phyloP scores from a whole-genome alignment of 2,797 vertebrate genomes.

The Neomorphus geoffroyi region DNA sequence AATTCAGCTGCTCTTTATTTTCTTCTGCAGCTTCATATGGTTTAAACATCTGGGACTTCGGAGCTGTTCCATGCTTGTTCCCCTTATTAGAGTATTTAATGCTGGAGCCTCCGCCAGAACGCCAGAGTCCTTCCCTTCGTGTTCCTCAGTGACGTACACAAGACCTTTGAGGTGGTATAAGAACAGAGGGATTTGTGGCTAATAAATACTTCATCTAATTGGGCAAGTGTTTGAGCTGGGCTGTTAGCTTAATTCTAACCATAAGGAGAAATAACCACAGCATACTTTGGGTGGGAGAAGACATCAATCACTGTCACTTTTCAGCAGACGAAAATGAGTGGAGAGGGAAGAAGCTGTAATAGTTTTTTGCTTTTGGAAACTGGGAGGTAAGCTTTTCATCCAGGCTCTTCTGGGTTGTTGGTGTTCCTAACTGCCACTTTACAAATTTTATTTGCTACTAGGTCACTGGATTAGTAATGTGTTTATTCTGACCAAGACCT shows the following conservation, averaged over 20 bases:
- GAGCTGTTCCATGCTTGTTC: constrained; percentile 16
- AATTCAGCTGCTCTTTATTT: constrained; percentile 65
- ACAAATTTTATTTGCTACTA: background rate
- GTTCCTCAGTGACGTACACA: constrained; percentile 48
- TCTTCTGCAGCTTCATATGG: constrained; percentile 51
- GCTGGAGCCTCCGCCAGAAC: background rate
- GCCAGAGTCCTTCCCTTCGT: constrained; percentile 54
- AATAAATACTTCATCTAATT: constrained; percentile 61
- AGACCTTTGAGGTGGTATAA: constrained; percentile 69
- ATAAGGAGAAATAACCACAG: constrained; percentile 46
- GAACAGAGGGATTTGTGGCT: constrained; percentile 64
- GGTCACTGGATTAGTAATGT: background rate
- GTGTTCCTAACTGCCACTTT: background rate
- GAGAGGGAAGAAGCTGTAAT: background rate
- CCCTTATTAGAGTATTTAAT: constrained; percentile 56
- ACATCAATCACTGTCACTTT: constrained; percentile 66
- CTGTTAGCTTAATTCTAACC: constrained; percentile 65
- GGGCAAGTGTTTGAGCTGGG: constrained; percentile 46
- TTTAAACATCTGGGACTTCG: constrained; percentile 66
- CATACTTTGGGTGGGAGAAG: constrained; percentile 41
- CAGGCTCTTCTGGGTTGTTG: background rate
- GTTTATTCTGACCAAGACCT: background rate
- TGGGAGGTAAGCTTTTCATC: background rate
- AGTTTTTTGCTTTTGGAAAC: constrained; percentile 1
- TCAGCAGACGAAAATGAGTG: background rate